Evolutionary conservation across 2,888 invertebrate species (phyloP).

Genomic region (Xestia ashworthii): DNA sequence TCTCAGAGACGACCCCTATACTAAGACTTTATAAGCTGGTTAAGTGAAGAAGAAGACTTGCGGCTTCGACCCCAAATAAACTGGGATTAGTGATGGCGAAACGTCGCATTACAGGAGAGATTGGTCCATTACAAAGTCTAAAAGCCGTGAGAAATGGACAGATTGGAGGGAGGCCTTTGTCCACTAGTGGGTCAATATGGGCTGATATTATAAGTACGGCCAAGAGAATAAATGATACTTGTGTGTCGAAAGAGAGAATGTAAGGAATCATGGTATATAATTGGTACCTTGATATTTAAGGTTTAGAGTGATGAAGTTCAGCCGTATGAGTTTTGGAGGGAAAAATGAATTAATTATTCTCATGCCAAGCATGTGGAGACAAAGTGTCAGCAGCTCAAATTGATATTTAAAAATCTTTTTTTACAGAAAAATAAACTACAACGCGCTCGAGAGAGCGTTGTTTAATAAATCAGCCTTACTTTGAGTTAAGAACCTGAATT

Average conservation of each 20-base stretch:
- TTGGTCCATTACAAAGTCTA: not conserved
- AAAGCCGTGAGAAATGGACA: not conserved
- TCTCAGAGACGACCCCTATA: not conserved
- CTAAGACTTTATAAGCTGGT: not conserved
- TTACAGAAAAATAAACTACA: not conserved
- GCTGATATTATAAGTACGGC: not conserved
- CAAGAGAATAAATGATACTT: not conserved
- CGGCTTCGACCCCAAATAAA: not conserved
- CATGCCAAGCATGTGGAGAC: not conserved
- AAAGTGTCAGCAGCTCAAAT: slow-evolving; percentile 28
- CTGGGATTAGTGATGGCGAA: not conserved
- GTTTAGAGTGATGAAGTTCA: not conserved
- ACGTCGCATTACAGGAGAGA: not conserved
- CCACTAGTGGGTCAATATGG: not conserved
- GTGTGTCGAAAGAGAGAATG: not conserved
- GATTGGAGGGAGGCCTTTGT: not conserved
- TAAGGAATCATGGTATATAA: not conserved
- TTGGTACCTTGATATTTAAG: not conserved
- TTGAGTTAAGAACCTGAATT: slow-evolving; percentile 48
- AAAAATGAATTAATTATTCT: not conserved
- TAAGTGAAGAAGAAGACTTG: not conserved
- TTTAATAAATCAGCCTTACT: slow-evolving; percentile 65
- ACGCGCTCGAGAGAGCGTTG: not conserved
- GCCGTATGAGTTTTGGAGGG: not conserved
- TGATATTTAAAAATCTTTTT: not conserved